Evolutionary conservation across 2,113 vertebrate species (phyloP), one percentile per base, ranked within the genome.

Genomic region (Triplophysa rosa): DNA sequence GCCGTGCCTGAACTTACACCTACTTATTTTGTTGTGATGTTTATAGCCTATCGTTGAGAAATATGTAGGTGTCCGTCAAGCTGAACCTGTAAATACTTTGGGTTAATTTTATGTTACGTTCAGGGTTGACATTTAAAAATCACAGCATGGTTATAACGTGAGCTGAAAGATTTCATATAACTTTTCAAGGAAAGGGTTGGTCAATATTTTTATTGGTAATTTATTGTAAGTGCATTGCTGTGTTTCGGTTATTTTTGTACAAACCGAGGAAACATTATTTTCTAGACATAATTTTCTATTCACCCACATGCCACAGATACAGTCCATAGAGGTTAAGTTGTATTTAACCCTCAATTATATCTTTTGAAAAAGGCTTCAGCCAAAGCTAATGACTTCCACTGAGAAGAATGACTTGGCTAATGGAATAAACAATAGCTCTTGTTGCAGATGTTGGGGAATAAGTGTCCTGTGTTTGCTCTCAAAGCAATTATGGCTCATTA

Each of bases 381-480:
- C 56, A n/a, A 23, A 47, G 40, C 58, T 74, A 45, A 62, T 63
- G 72, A 58, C 14, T 42, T 74, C 71, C 10, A 23, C 72, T 74
- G 37, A 47, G 72, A 74, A 47, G 40, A 74, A 74, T 47, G 33
- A 49, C 72, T 74, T 56, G 62, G 23, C 72, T 74, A 74, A 74
- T 74, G 72, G 23, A 63, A 74, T 74, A 49, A 74, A 74, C 72
- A 47, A 29, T 74, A 45, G 72, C 72, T 49, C 2, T 59, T 71
- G 49, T 58, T 14, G 58, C 58, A 47, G 40, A 62, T 63, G 23
- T 63, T 63, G 72, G 54, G 54, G 58, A 74, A 63, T 45, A 63
- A 63, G 42, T 63, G 56, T 47, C 72, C 47, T 26, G 14, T 71
- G 13, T 64, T 59, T 14, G 24, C 68, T 70, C 61, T 79, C 56